phyloP scores from a whole-genome alignment of 92 coral and sea anemone genomes.

The Pocillopora meandrina region DNA sequence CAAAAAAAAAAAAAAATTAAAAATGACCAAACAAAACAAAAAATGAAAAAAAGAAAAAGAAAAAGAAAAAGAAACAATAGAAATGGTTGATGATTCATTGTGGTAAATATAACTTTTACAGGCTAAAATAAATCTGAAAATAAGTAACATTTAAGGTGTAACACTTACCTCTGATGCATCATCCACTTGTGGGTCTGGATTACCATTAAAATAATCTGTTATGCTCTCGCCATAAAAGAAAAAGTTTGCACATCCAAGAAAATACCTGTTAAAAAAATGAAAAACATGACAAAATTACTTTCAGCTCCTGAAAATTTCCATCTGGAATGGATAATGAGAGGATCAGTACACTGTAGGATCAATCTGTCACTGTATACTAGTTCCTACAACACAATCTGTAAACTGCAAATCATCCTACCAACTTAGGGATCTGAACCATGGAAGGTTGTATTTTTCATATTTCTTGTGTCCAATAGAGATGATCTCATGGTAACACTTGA shows the following conservation, averaged over 20 bases:
- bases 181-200: constrained; percentile 47
- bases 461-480: constrained; percentile 95
- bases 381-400: neutral
- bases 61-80: neutral
- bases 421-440: constrained; percentile 97
- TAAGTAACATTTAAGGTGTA: neutral
- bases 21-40: neutral
- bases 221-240: constrained; percentile 99
- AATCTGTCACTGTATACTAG: no score
- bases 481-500: constrained; percentile 96
- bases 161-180: constrained; percentile 55
- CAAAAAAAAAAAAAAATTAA: constrained; percentile 15
- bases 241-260: constrained; percentile 90
- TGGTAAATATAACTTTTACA: no score
- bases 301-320: neutral
- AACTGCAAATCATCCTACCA: constrained; percentile 60
- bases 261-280: constrained; percentile 69
- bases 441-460: constrained; percentile 87
- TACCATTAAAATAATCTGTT: constrained; percentile 89
- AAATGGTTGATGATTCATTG: no score
- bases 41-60: neutral
- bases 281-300: neutral
- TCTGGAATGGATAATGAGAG: neutral
- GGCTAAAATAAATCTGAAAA: no score
- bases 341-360: no score